Evolutionary conservation across 2,888 invertebrate species (phyloP).

Genomic region (Mechanitis mazaeus): DNA sequence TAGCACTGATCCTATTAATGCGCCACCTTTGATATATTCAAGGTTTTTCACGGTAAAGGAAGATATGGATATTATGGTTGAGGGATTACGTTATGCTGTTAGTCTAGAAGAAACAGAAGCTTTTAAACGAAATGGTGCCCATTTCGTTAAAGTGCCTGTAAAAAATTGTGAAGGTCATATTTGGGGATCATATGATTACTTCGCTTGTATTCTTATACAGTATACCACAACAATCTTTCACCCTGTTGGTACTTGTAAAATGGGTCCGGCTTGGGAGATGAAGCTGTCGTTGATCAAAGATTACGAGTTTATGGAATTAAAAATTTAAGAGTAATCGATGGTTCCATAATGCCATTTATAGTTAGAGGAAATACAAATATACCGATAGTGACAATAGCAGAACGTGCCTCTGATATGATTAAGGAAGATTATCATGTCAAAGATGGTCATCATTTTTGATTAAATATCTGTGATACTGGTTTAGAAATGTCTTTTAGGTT

Average conservation of each 20-base stretch:
- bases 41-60: slow-evolving; percentile 79
- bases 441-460: too few species aligned
- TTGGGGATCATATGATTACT: slow-evolving; percentile 81
- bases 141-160: slow-evolving; percentile 73
- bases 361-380: slow-evolving; percentile 16
- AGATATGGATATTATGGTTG: slow-evolving; percentile 78
- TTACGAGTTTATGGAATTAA: slow-evolving; percentile 10
- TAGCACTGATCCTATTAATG: slow-evolving; percentile 81
- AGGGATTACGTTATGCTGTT: slow-evolving; percentile 77
- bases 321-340: slow-evolving; percentile 16
- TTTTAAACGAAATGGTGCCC: slow-evolving; percentile 75
- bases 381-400: slow-evolving; percentile 17
- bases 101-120: slow-evolving; percentile 77
- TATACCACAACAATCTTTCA: slow-evolving; percentile 56
- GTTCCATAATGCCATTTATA: slow-evolving; percentile 14
- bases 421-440: slow-evolving; percentile 1
- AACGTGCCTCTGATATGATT: slow-evolving; percentile 16
- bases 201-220: slow-evolving; percentile 78
- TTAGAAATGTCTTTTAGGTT: too few species aligned
- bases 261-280: slow-evolving; percentile 46
- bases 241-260: slow-evolving; percentile 18
- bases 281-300: slow-evolving; percentile 13
- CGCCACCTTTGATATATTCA: slow-evolving; percentile 84
- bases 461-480: too few species aligned
- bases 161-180: slow-evolving; percentile 73